Percentiles rank a stretch among this genome's conserved stretches.
Evolutionary conservation across 1,140 invertebrate species (phyloP).

Genomic region (Megathymus violae): DNA sequence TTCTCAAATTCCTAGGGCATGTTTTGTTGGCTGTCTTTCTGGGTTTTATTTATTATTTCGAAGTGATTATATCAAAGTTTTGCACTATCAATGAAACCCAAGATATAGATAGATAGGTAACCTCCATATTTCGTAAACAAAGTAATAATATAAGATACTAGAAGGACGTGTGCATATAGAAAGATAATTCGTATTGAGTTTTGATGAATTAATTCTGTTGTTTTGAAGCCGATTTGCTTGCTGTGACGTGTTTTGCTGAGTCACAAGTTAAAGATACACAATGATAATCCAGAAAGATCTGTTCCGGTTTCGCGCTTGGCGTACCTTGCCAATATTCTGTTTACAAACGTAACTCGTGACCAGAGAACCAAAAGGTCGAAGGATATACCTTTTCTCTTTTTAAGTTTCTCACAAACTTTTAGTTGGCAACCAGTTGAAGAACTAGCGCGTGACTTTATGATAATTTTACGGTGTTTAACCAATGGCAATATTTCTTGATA

Average conservation of each 20-base stretch:
- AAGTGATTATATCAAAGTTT: background rate
- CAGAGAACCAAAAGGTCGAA: conserved; percentile 9
- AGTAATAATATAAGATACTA: background rate
- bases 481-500: too few species aligned
- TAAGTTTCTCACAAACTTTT: background rate
- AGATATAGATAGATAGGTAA: too few species aligned
- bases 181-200: background rate
- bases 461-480: too few species aligned
- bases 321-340: conserved; percentile 24
- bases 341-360: conserved; percentile 8
- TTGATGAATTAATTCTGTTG: background rate
- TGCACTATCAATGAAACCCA: too few species aligned
- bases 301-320: background rate
- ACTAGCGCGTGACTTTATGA: too few species aligned
- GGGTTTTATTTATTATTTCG: background rate
- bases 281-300: conserved; percentile 28
- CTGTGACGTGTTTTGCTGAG: conserved; percentile 11
- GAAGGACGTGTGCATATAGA: background rate
- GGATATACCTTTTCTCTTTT: background rate
- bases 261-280: conserved; percentile 21
- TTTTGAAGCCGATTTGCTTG: background rate
- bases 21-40: background rate
- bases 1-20: background rate
- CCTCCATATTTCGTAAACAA: background rate
- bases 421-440: background rate